These are phyloP conservation scores for Eulemur rubriventer DNA, from an alignment of 2,797 vertebrate genomes.

Conservation along the genomic window DNA sequence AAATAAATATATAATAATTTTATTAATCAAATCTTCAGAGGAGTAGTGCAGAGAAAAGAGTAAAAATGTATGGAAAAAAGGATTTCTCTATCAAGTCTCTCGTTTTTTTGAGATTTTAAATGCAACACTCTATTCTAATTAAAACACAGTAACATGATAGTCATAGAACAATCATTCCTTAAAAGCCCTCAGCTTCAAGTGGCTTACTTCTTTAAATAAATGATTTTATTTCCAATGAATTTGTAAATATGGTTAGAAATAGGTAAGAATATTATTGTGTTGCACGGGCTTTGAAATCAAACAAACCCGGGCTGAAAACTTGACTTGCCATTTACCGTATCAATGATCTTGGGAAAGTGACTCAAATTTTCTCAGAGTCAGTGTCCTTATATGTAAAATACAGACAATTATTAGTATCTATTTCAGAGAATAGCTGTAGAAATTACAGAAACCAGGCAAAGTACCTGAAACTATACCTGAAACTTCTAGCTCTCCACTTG, in stretches of 20 bases:
- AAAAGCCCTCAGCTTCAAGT: not conserved
- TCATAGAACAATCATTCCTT: not conserved
- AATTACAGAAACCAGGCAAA: not conserved
- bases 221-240: not conserved
- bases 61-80: not conserved
- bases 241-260: not conserved
- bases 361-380: not conserved
- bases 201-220: not conserved
- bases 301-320: not conserved
- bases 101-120: not conserved
- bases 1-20: not conserved
- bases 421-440: not conserved
- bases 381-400: not conserved
- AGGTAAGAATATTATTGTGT: not conserved
- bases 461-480: not conserved
- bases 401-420: not conserved
- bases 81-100: not conserved
- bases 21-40: not conserved
- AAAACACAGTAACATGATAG: not conserved
- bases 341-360: not conserved
- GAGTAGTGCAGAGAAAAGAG: not conserved
- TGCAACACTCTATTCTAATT: not conserved
- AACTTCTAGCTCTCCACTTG: not conserved
- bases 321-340: not conserved
- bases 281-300: not conserved